These are phyloP conservation scores for Bradypus variegatus DNA, from an alignment of 2,797 vertebrate species.

Conservation along the genomic window DNA sequence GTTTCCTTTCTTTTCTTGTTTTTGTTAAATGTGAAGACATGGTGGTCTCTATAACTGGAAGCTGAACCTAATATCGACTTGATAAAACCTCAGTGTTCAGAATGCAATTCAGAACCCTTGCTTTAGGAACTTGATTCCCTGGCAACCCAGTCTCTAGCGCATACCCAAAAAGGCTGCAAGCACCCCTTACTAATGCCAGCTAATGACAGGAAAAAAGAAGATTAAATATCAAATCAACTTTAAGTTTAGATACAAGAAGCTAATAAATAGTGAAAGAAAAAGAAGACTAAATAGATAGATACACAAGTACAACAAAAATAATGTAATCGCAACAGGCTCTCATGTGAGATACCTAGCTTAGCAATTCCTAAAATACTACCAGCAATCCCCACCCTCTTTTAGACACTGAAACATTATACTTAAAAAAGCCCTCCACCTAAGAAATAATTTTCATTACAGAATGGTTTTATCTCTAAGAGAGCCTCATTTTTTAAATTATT, in stretches of 20 bases:
- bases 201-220: not conserved
- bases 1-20: not conserved
- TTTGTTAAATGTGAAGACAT: not conserved
- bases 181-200: no score
- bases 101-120: not conserved
- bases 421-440: not conserved
- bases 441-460: not conserved
- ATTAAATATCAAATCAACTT: not conserved
- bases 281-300: not conserved
- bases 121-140: not conserved
- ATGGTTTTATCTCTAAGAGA: not conserved
- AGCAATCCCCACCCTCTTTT: not conserved
- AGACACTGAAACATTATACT: not conserved
- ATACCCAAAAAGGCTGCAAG: no score
- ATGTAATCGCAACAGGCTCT: not conserved
- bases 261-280: not conserved
- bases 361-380: not conserved
- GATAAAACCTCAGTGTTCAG: not conserved
- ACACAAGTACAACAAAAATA: not conserved
- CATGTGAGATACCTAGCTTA: not conserved
- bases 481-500: not conserved
- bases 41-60: not conserved
- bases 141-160: not conserved
- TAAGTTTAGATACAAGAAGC: not conserved
- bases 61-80: not conserved